Evolutionary conservation across 2,113 vertebrate species (phyloP), one percentile per base, ranked within the genome.

Genomic region (Odobenus rosmarus): DNA sequence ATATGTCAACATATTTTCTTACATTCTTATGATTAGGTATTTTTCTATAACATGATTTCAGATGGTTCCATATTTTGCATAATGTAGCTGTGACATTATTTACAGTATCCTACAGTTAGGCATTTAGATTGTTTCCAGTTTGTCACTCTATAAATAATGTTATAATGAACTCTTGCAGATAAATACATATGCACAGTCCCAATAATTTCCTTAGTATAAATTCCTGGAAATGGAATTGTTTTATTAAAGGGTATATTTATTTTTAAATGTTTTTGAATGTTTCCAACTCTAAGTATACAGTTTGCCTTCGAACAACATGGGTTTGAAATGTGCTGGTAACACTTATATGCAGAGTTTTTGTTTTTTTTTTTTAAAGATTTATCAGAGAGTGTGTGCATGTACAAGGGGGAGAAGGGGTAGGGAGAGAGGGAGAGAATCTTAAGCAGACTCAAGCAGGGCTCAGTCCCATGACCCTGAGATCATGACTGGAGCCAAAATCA

Each of bases 21-120:
- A 79, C 71, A 36, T 94, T 94, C 36, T 82, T 91, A 72, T 82
- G 53, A 83, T 87, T 82, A 88, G 26, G 11, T 92, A 28, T 96
- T 93, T 95, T 97, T 79, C 42, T 87, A 19, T 93, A 94, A 87
- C 33, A 49, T 96, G 59, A 87, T 82, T 93, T 96, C 15, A 72
- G 62, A 31, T 80, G n/a, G 7, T 24, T 96, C 26, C 51, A 64
- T 94, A 83, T 93, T 79, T 96, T 95, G 16, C 42, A 90, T 74
- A 88, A 16, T 83, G 53, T 80, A 85, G 3, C 69, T 61, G 36
- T 94, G 49, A 39, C 61, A 93, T 96, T 97, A 95, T 94, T 94
- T 97, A 93, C 12, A 84, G 13, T 80, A 88, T 84, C 46, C 26
- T 93, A 69, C 51, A 57, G 39, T 71, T 94, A 71, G 36, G 23